Evolutionary conservation across 2,888 invertebrate species (phyloP), one percentile per base, ranked within the genome.

Genomic region (Steromphala cineraria): DNA sequence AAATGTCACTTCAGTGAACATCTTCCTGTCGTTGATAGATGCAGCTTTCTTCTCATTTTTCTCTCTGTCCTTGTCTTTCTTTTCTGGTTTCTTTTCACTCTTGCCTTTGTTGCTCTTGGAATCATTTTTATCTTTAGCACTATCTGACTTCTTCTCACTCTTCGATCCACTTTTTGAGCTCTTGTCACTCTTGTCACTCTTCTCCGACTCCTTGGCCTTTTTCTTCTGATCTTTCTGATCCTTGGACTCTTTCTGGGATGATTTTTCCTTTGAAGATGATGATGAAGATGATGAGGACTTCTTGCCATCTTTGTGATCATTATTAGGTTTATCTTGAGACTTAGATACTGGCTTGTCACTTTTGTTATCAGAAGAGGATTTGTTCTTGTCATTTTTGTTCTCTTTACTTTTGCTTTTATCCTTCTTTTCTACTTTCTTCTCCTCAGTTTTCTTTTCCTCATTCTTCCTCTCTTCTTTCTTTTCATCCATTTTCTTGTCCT

Each of bases 21-120:
- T 83, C 81, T 74, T 85, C 81, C 67, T 88, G 85, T 71, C 71
- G 2, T 31, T 36, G 13, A 36, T 71, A 36, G 71, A 31, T 36
- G 71, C 40, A 17, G 40, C 71, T 40, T 71, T 71, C 62, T 77
- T 80, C 52, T 87, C 84, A n/a, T 82, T 83, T 67, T 85, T 86
- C 52, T 84, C 78, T 78, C 79, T 82, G 52, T 84, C 86, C 79
- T 84, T 85, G 40, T 84, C 81, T 56, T 82, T 83, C 17, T 78
- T 80, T 56, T 85, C 81, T 79, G 82, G 80, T 7, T 80, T 76
- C 67, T 87, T 84, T 19, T 86, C 83, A 36, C 81, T 81, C 17
- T 81, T 84, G 36, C 86, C 87, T 77, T 86, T 86, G 53, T 84
- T 85, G 56, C 85, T 87, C 80, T 84, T 80, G 10, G 62, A 19